These are phyloP conservation scores for Parus major DNA, from an alignment of 2,113 vertebrate species.

Conservation along the genomic window DNA sequence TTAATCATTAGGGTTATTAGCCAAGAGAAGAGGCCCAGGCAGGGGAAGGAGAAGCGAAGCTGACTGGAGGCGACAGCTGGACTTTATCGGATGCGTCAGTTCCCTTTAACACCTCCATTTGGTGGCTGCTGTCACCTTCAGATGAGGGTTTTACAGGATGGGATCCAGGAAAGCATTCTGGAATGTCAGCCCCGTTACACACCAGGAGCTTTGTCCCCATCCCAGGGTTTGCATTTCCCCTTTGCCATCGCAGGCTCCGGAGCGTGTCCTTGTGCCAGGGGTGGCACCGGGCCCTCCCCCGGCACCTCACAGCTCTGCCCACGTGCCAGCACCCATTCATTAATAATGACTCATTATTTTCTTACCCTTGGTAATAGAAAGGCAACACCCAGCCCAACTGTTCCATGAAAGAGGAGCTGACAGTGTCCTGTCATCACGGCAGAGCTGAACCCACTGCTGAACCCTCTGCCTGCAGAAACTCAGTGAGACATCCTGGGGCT, in stretches of 20 bases:
- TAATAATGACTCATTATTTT: not conserved
- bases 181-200: accelerated
- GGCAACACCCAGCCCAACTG: not conserved
- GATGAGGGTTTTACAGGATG: not conserved
- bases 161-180: not conserved
- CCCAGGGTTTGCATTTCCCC: not conserved
- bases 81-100: constrained; percentile 48
- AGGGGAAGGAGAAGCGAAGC: not conserved
- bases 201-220: not conserved
- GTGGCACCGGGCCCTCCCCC: not conserved
- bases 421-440: not conserved
- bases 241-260: accelerated
- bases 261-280: not conserved
- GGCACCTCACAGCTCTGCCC: not conserved
- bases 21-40: constrained; percentile 2
- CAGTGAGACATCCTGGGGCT: not conserved
- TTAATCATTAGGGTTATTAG: constrained; percentile 9
- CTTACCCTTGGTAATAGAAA: not conserved
- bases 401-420: not conserved
- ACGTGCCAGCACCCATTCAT: not conserved
- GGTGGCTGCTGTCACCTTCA: constrained; percentile 61
- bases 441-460: not conserved
- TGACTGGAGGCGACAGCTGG: constrained; percentile 62
- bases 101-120: constrained; percentile 57
- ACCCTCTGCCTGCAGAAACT: not conserved